phyloP scores from a whole-genome alignment of 2,888 invertebrate species.

The Octonoba sinensis region DNA sequence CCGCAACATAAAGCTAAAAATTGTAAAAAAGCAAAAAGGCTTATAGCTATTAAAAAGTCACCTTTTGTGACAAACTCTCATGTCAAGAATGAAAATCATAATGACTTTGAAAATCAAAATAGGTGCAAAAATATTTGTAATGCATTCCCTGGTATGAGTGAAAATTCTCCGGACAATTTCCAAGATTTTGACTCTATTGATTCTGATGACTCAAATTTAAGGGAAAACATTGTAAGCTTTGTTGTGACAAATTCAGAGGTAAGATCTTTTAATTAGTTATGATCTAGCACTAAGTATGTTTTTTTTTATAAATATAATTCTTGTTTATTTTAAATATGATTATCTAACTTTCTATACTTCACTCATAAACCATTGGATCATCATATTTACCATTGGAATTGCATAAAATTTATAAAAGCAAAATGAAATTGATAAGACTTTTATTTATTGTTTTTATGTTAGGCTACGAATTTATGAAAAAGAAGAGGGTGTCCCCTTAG shows the following conservation, averaged over 20 bases:
- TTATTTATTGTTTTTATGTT: no score
- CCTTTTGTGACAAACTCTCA: neutral
- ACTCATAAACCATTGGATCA: no score
- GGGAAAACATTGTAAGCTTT: constrained; percentile 19
- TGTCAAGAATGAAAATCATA: neutral
- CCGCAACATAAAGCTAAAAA: neutral
- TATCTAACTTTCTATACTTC: no score
- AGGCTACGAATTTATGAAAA: no score
- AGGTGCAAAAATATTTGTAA: neutral
- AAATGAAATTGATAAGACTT: no score
- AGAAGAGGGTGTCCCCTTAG: no score
- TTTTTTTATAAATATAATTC: no score
- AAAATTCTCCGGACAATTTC: constrained; percentile 5
- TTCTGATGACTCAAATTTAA: constrained; percentile 11
- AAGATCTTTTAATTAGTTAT: constrained; percentile 10
- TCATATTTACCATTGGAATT: no score
- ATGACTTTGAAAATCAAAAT: neutral
- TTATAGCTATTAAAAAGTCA: neutral
- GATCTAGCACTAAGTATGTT: neutral
- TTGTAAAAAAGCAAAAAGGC: no score
- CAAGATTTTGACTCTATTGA: neutral
- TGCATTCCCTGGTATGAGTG: neutral
- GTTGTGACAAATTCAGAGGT: constrained; percentile 31
- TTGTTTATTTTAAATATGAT: no score
- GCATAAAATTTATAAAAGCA: no score